Base-by-base conservation (phyloP, 2,113 vertebrate genomes). In the Ciconia boyciana region DNA sequence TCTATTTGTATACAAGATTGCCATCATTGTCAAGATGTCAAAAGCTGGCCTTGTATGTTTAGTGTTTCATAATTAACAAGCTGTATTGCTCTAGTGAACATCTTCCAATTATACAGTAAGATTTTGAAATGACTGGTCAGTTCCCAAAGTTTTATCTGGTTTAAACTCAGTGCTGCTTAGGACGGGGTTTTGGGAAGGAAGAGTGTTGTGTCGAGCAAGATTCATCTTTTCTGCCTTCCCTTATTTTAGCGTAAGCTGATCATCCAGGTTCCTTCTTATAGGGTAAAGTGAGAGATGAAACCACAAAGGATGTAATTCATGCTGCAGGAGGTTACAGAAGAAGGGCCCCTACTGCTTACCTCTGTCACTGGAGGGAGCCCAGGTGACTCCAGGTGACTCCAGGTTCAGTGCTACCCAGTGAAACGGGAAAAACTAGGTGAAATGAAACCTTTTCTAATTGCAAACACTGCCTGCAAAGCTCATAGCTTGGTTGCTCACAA, bases 1-100 rank as follows among this genome's bases (percentile, higher is more conserved):
- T 74, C 81, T 74, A 48, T 94, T 96, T 90, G 91, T 95, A 32
- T 90, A 92, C 82, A 83, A 72, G 81, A 91, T 93, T 74, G 70
- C 75, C 14, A 11, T 62, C 41, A 19, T 70, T 89, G 87, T 91
- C 78, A 91, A 87, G 70, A 80, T 86, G 70, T 93, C 87, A 96
- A 62, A 96, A 70, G 87, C 49, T 77, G 62, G 41, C 18, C 57
- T 82, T 3, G 1, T 76, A 43, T 80, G 58, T 80, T 89, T 91
- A 89, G 83, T 74, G 62, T 21, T 87, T 66, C 49, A 9, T 79
- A 96, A 91, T 95, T 94, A 95, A 71, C 66, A 90, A 83, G 24
- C 74, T 91, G 41, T 32, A 82, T 69, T 54, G 43, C 18, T 4
- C 34, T 58, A 57, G 26, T 72, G 62, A 94, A 6, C 16, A 20